Base-by-base conservation (phyloP, 2,113 vertebrate species). In the Bufo gargarizans region DNA sequence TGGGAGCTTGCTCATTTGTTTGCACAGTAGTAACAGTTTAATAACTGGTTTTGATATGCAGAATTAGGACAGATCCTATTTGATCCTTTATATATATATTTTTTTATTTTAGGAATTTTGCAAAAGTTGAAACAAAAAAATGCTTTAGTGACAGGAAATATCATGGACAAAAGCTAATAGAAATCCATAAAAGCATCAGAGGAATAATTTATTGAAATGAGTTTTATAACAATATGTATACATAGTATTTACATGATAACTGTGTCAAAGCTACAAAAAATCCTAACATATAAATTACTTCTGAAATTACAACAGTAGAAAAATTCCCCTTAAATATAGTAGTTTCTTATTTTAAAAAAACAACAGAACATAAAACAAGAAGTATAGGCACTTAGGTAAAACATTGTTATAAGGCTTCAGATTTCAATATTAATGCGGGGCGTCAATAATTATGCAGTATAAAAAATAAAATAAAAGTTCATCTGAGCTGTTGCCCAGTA, bases 171-270 rank as follows among this genome's bases (percentile, higher is more conserved):
- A 4, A 76, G 16, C 53, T 13, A 65, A 59, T 19, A 17, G 50
- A 14, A 53, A 84, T 55, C 43, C 33, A 71, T 50, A 81, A 47
- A 43, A 71, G 10, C 81, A 22, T 14, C 45, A 85, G 55, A 47
- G 45, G n/a, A 76, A 76, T 85, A 85, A 85, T 85, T 85, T 85
- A 85, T 85, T 85, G 56, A 61, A 85, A 47, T 20, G 16, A 74
- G 16, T 56, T 84, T 84, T 85, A 72, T 74, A 22, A 12, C 50
- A 85, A 74, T 10, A 53, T 20, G 65, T 74, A 85, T 85, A 74
- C 69, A 85, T 49, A 74, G 7, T 72, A 85, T 85, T 47, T 85
- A 85, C 84, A 85, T 14, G 17, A 84, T 58, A 74, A 74, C 12
- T 45, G 53, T 4, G 17, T 19, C 16, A 76, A 85, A 47, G 69